Percentiles rank a stretch among this genome's conserved stretches.
These are phyloP conservation scores for Acyrthosiphon pisum DNA, from an alignment of 1,140 invertebrate species.

Conservation along the genomic window DNA sequence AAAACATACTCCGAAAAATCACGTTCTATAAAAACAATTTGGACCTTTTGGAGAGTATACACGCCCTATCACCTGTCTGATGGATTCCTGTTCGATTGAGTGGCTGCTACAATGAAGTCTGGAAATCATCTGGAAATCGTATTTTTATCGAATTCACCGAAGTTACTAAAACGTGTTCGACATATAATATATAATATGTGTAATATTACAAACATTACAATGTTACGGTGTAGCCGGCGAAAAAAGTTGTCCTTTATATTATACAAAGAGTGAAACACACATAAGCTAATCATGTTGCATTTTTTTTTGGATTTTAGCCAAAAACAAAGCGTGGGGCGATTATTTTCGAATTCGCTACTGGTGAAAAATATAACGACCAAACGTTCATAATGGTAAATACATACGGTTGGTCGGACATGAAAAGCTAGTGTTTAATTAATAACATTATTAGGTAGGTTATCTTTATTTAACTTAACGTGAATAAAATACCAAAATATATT, in stretches of 20 bases:
- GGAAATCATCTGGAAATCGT: conserved; percentile 28
- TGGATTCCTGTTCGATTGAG: conserved; percentile 3
- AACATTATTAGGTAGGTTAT: not conserved
- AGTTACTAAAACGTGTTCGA: conserved; percentile 29
- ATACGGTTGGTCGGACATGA: conserved; percentile 45
- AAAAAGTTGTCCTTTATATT: not conserved
- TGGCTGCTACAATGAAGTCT: conserved; percentile 7
- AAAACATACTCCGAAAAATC: not conserved
- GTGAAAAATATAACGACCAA: conserved; percentile 29
- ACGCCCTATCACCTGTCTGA: not conserved
- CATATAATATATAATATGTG: not conserved
- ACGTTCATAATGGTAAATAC: conserved; percentile 49
- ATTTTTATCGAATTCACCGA: not conserved
- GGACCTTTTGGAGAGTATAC: not conserved
- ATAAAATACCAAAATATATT: not conserved
- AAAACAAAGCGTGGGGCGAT: conserved; percentile 3
- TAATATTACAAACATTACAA: not conserved
- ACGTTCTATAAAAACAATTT: conserved; percentile 12
- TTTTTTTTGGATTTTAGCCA: conserved; percentile 32
- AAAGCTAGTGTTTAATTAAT: conserved; percentile 9
- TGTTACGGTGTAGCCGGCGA: not conserved
- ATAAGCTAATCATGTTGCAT: conserved; percentile 36
- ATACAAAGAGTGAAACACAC: not conserved
- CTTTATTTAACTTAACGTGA: not conserved
- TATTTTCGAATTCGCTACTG: not conserved